phyloP scores from a whole-genome alignment of 1,140 invertebrate species.

The Hyles vespertilio region DNA sequence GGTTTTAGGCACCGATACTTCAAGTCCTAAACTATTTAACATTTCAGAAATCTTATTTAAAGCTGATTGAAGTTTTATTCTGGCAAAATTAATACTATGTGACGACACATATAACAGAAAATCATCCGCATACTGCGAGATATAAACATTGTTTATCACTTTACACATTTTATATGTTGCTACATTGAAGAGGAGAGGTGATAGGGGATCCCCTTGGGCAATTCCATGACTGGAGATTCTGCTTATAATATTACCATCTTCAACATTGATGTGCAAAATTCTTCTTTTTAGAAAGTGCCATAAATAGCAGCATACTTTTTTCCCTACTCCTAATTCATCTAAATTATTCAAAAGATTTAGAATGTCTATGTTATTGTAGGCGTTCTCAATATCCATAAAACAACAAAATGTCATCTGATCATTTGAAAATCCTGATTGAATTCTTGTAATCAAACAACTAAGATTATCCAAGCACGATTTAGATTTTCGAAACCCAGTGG shows the following conservation, averaged over 20 bases:
- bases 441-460: constrained; percentile 5
- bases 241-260: neutral
- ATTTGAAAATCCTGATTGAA: constrained; percentile 8
- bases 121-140: no score
- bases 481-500: constrained; percentile 8
- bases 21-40: no score
- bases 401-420: constrained; percentile 8
- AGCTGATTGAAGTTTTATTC: no score
- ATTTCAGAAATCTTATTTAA: no score
- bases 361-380: constrained; percentile 12
- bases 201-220: constrained; percentile 3
- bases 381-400: constrained; percentile 15
- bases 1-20: no score
- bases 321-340: constrained; percentile 7
- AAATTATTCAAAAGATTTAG: constrained; percentile 4
- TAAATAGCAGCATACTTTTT: constrained; percentile 6
- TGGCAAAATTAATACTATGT: no score
- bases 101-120: no score
- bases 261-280: neutral
- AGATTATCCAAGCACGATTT: constrained; percentile 7
- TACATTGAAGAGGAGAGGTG: neutral
- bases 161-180: constrained; percentile 1
- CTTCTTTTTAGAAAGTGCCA: constrained; percentile 12
- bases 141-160: neutral
- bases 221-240: neutral